Conservation (phyloP, 1,140 invertebrate species). For the Protaetia brevitarsis region DNA sequence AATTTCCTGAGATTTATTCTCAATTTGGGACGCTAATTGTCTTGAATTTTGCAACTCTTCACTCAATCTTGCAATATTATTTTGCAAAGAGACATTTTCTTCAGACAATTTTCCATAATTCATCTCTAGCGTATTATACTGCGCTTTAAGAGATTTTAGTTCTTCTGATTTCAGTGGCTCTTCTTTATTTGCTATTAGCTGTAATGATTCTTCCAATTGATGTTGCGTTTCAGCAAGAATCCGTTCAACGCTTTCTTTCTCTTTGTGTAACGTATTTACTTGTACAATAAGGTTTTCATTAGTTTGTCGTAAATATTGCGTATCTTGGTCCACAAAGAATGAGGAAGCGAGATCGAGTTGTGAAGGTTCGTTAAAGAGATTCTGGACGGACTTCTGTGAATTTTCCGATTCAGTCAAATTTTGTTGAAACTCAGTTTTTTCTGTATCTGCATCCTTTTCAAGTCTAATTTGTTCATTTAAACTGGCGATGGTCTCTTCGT, state of each 20-base stretch:
- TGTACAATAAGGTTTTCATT: background rate
- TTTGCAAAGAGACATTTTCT: background rate
- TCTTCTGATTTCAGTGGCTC: background rate
- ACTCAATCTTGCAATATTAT: background rate
- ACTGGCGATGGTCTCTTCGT: background rate
- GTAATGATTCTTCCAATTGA: background rate
- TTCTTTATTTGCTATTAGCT: background rate
- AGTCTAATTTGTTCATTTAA: background rate
- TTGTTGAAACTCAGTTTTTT: background rate
- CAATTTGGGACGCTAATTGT: background rate
- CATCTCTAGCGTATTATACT: background rate
- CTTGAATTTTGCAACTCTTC: background rate
- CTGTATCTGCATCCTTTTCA: background rate
- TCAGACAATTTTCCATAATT: background rate
- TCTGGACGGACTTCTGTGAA: slow-evolving; percentile 33
- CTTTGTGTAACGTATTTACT: background rate
- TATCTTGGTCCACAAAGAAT: background rate
- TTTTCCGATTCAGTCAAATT: slow-evolving; percentile 40
- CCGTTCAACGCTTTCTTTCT: slow-evolving; percentile 23
- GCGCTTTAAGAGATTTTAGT: background rate
- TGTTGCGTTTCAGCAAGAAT: slow-evolving; percentile 25
- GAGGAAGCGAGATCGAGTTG: background rate
- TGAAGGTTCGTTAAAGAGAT: background rate
- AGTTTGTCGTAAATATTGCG: background rate
- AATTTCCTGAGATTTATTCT: background rate